Conservation (phyloP, 2,113 vertebrate species). For the Geothlypis trichas region DNA sequence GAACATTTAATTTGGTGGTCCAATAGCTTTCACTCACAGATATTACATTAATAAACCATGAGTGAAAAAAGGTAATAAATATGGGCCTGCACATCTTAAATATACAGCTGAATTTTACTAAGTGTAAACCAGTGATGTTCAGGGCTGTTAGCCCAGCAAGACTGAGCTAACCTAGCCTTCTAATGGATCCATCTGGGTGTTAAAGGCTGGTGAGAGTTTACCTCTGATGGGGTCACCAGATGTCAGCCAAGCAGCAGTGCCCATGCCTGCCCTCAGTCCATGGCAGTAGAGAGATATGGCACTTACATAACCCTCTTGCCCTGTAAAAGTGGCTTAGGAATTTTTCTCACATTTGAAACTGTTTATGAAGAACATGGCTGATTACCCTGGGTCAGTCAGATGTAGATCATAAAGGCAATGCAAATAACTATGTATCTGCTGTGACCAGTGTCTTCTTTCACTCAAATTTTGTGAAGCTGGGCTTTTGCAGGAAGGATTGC, state of each 20-base stretch:
- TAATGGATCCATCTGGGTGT: not conserved
- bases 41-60: not conserved
- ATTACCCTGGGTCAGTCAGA: not conserved
- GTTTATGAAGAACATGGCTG: not conserved
- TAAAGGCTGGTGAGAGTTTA: not conserved
- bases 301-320: not conserved
- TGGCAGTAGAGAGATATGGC: not conserved
- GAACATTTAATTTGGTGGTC: not conserved
- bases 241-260: not conserved
- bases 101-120: not conserved
- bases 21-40: not conserved
- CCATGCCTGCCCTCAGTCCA: not conserved
- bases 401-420: not conserved
- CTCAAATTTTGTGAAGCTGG: fast-evolving
- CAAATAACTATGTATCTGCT: not conserved
- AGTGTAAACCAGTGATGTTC: not conserved
- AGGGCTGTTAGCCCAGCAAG: not conserved
- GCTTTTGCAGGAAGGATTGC: not conserved
- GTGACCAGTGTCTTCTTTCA: not conserved
- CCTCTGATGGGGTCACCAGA: not conserved
- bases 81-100: not conserved
- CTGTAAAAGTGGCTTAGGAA: not conserved
- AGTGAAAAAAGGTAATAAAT: not conserved
- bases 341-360: not conserved
- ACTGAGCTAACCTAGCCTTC: not conserved